These are phyloP conservation scores for Ictalurus furcatus DNA, from an alignment of 2,113 vertebrate species.

Conservation along the genomic window DNA sequence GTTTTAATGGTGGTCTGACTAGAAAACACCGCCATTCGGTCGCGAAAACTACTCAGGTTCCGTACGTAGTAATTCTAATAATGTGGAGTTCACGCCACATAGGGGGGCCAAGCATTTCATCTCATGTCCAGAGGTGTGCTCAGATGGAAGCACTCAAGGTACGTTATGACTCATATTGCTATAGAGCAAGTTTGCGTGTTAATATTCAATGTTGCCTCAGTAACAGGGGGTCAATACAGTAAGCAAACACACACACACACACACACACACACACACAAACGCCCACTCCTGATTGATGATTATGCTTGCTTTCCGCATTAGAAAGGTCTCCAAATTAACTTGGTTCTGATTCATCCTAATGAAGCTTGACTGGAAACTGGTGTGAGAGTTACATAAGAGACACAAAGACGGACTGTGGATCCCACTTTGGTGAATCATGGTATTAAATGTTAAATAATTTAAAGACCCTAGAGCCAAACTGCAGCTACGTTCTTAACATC, in stretches of 20 bases:
- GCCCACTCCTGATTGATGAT: conserved; percentile 53
- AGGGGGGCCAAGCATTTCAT: conserved; percentile 12
- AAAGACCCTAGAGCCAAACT: background rate
- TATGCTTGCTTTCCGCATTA: conserved; percentile 46
- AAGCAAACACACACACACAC: conserved; percentile 60
- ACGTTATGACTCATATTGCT: conserved; percentile 57
- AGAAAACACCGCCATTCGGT: background rate
- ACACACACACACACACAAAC: conserved; percentile 49
- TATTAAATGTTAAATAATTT: conserved; percentile 2
- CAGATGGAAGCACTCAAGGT: conserved; percentile 68
- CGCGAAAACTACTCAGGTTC: background rate
- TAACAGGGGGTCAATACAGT: conserved; percentile 60
- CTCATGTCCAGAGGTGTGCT: conserved; percentile 32
- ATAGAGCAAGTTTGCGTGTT: conserved; percentile 60
- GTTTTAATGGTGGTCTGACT: background rate
- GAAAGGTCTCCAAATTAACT: conserved; percentile 40
- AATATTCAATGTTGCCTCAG: conserved; percentile 59
- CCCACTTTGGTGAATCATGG: conserved; percentile 10
- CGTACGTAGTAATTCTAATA: background rate
- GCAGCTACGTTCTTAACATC: background rate
- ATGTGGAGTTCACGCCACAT: background rate
- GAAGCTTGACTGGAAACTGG: conserved; percentile 49
- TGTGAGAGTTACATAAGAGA: conserved; percentile 20
- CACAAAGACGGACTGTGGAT: conserved; percentile 17
- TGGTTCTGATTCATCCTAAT: conserved; percentile 33